Evolutionary conservation across 2,888 invertebrate genomes (phyloP).

Genomic region (Dromius quadrimaculatus): DNA sequence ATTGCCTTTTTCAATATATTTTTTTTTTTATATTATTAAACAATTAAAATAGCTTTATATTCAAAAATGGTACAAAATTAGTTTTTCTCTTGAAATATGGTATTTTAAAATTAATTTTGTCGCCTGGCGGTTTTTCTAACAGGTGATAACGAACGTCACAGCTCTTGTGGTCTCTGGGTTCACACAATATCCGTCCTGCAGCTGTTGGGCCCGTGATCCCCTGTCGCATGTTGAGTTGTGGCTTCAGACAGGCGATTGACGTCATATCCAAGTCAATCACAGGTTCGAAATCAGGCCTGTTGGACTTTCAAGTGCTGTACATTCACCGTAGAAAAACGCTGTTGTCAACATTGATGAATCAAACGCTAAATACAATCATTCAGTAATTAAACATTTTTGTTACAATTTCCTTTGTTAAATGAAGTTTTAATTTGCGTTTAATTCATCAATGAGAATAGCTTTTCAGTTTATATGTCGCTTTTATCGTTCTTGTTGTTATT

Average conservation of each 20-base stretch:
- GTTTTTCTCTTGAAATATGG: too few species aligned
- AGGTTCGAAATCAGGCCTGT: slow-evolving; percentile 57
- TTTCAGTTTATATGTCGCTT: neutral
- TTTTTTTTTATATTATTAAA: too few species aligned
- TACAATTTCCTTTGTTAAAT: too few species aligned
- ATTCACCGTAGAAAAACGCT: slow-evolving; percentile 12
- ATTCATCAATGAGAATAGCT: too few species aligned
- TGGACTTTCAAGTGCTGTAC: slow-evolving; percentile 54
- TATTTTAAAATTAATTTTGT: too few species aligned
- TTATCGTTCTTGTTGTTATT: neutral
- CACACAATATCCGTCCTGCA: slow-evolving; percentile 30
- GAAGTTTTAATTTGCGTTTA: too few species aligned
- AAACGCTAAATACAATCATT: too few species aligned
- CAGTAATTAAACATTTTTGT: too few species aligned
- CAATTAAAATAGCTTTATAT: too few species aligned
- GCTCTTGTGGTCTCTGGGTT: slow-evolving; percentile 13
- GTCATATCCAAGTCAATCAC: slow-evolving; percentile 55
- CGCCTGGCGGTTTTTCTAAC: slow-evolving; percentile 31
- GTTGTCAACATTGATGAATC: too few species aligned
- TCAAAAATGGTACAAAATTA: too few species aligned
- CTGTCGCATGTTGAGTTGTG: slow-evolving; percentile 65
- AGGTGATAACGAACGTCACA: slow-evolving; percentile 50
- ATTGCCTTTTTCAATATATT: too few species aligned
- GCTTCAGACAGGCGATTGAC: slow-evolving; percentile 65
- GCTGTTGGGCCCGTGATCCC: slow-evolving; percentile 73